A percentile compares a stretch with the other conserved stretches of the same genome.
These are phyloP conservation scores for Agrochola macilenta DNA, from an alignment of 2,888 invertebrate species.

Conservation along the genomic window DNA sequence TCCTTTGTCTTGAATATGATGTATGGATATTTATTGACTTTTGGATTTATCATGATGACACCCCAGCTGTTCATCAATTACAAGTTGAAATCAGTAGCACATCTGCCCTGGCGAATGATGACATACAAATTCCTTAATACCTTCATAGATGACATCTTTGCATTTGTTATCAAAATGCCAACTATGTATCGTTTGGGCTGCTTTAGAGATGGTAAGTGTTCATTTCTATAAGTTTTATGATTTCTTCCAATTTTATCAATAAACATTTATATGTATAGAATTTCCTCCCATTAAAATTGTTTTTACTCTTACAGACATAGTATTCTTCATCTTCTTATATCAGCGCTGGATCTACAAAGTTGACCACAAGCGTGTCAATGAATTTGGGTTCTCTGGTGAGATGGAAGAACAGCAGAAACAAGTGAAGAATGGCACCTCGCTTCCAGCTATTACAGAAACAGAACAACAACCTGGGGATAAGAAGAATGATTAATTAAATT, in stretches of 20 bases:
- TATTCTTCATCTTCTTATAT: slow-evolving; percentile 99
- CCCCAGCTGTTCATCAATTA: slow-evolving; percentile 99
- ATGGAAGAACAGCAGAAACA: slow-evolving; percentile 92
- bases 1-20: slow-evolving; percentile 99
- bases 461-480: slow-evolving; percentile 80
- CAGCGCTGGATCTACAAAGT: slow-evolving; percentile 99
- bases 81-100: slow-evolving; percentile 99
- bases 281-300: neutral
- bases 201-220: slow-evolving; percentile 96
- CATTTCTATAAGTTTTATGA: neutral
- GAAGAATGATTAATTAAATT: slow-evolving; percentile 84
- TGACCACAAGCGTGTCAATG: slow-evolving; percentile 98
- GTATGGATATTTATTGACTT: slow-evolving; percentile 99
- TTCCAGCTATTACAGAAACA: slow-evolving; percentile 80
- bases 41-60: slow-evolving; percentile 99
- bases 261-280: neutral
- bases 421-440: slow-evolving; percentile 73
- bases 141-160: slow-evolving; percentile 99
- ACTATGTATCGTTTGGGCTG: slow-evolving; percentile 99
- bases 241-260: neutral
- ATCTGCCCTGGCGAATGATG: slow-evolving; percentile 99
- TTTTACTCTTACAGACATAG: slow-evolving; percentile 93
- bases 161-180: slow-evolving; percentile 99
- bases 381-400: slow-evolving; percentile 99
- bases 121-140: slow-evolving; percentile 99